Conservation (phyloP, 2,888 invertebrate genomes). For the Drosophila pseudotalamancana region DNA sequence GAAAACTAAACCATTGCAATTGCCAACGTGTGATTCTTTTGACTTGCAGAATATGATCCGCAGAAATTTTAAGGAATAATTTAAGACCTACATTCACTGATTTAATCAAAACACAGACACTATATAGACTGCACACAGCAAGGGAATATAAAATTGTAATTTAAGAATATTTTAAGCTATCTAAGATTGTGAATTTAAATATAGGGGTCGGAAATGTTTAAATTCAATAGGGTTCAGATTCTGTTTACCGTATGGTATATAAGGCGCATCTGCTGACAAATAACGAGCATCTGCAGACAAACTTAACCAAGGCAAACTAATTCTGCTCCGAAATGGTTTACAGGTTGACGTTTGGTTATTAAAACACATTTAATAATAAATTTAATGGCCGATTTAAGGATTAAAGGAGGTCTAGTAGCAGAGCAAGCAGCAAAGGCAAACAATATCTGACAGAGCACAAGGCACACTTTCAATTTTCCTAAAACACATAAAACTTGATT, state of each 20-base stretch:
- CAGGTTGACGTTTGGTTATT: conserved; percentile 46
- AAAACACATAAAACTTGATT: conserved; percentile 80
- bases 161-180: too few relatives aligned
- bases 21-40: conserved; percentile 56
- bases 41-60: conserved; percentile 31
- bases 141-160: too few relatives aligned
- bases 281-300: conserved; percentile 14
- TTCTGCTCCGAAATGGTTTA: conserved; percentile 28
- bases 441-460: conserved; percentile 67
- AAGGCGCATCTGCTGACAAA: too few relatives aligned
- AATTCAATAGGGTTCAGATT: neutral
- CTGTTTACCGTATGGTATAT: neutral
- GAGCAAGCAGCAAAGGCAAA: conserved; percentile 45
- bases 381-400: conserved; percentile 73
- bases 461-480: conserved; percentile 79
- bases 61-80: neutral
- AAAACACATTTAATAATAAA: conserved; percentile 68
- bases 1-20: conserved; percentile 62
- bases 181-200: neutral
- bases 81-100: too few relatives aligned
- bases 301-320: conserved; percentile 44
- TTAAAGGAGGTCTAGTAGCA: conserved; percentile 41
- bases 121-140: too few relatives aligned
- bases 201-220: neutral
- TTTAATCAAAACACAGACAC: too few relatives aligned